A percentile compares a stretch with the other conserved stretches of the same genome.
Conservation (phyloP, 2,888 invertebrate species). For the Ochropleura leucogaster region DNA sequence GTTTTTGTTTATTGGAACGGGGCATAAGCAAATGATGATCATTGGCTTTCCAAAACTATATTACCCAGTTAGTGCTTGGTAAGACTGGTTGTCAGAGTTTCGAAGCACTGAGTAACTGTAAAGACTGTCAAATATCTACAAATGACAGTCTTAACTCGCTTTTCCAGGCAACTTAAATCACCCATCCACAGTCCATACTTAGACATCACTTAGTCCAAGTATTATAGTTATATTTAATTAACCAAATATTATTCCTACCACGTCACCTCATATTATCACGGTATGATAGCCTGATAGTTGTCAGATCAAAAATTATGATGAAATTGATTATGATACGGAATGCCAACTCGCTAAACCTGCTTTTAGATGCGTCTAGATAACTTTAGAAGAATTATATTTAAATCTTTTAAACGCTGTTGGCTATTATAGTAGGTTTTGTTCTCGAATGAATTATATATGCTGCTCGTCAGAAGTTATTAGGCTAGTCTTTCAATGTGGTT, state of each 20-base stretch:
- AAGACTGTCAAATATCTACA: no score
- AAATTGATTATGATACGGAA: conserved; percentile 38
- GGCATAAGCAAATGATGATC: no score
- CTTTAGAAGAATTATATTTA: conserved; percentile 9
- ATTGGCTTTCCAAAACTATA: no score
- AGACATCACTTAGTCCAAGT: no score
- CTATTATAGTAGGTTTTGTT: conserved; percentile 39
- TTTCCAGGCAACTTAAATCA: no score
- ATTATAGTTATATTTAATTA: no score
- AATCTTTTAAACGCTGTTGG: conserved; percentile 1
- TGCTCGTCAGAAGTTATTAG: background rate
- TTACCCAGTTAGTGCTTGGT: no score
- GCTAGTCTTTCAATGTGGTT: background rate
- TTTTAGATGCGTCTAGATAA: conserved; percentile 34
- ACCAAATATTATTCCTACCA: background rate
- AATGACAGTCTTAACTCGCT: no score
- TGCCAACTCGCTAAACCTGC: conserved; percentile 35
- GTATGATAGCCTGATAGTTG: conserved; percentile 15
- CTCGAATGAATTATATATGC: conserved; percentile 39
- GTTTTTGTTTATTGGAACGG: no score
- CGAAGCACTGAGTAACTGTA: no score
- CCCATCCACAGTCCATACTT: no score
- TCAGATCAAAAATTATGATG: conserved; percentile 23
- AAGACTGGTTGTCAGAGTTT: no score
- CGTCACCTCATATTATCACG: conserved; percentile 13